A percentile compares a stretch with the other conserved stretches of the same genome.
These are phyloP conservation scores for Nasua narica DNA, from an alignment of 2,797 vertebrate genomes.

Conservation along the genomic window DNA sequence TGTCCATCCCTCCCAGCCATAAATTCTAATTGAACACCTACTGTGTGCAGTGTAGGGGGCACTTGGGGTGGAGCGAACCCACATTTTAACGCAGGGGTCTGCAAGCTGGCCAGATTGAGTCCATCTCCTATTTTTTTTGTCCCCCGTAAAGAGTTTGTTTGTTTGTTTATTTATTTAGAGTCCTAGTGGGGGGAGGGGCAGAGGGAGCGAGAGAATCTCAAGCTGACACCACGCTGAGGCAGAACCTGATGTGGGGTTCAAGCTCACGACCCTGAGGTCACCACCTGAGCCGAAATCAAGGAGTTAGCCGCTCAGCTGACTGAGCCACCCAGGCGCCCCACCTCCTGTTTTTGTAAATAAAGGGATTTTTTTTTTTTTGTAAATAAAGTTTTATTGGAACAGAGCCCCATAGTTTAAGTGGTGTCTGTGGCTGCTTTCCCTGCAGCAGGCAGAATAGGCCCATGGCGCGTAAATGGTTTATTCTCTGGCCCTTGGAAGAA, in stretches of 20 bases:
- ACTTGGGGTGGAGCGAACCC: no score
- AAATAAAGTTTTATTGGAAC: constrained; percentile 44
- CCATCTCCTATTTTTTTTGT: not conserved
- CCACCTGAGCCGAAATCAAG: not conserved
- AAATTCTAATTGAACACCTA: not conserved
- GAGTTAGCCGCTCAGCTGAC: not conserved
- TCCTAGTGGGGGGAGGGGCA: no score
- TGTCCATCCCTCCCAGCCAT: accelerated
- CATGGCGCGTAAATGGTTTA: accelerated
- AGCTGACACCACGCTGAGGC: not conserved
- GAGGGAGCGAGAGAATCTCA: not conserved
- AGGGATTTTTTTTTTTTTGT: no score
- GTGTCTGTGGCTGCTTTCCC: not conserved
- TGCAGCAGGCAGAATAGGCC: not conserved
- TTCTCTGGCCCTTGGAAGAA: not conserved
- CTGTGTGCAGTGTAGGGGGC: accelerated
- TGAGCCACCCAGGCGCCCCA: not conserved
- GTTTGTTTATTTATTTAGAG: not conserved
- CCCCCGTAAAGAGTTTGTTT: not conserved
- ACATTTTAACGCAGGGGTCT: not conserved
- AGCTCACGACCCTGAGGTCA: not conserved
- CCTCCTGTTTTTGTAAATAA: not conserved
- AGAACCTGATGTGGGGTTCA: not conserved
- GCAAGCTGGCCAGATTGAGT: not conserved
- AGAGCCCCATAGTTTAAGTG: not conserved